Base-by-base conservation (phyloP, 2,888 invertebrate genomes). In the Nymphalis c-album region DNA sequence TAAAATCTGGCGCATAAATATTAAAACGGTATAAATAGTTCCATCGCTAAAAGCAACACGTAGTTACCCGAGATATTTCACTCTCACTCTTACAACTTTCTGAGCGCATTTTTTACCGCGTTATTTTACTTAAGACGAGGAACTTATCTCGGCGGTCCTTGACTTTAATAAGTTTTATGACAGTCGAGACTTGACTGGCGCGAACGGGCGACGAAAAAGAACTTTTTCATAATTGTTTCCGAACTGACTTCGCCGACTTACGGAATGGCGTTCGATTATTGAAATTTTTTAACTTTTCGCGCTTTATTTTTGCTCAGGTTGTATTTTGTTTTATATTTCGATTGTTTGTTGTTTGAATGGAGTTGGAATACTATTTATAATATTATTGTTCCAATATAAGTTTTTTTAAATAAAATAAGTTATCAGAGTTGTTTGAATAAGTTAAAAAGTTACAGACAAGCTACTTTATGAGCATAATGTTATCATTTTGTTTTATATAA, bases 111-210 rank as follows among this genome's bases (percentile, higher is more conserved):
- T 91, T 90, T 91, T 90, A 86, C 80, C 76, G 81, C 90, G 88
- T 90, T 91, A 91, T 92, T 91, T 92, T 91, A 92, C 91, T 91
- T 90, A 91, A 91, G 91, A 88, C 88, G 88, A 84, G 85, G 85
- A 92, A 91, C 89, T 91, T 91, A 91, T 90, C 91, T 91, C 88
- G 89, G 91, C 88, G 89, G 91, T 91, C 90, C 91, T 91, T 91
- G 91, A 91, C 91, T 91, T 91, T 91, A 91, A 91, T 91, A 91
- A 92, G 91, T 92, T 91, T 91, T 90, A 91, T 90, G 91, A 91
- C 90, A 89, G 91, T 90, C 55, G 35, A 57, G 57, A 57, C 57
- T 57, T 18, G 90, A 90, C 90, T 86, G 90, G 85, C 86, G 90
- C 83, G 88, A 89, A 90, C 88, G 86, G 84, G 84, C 85, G 85